These are phyloP conservation scores for Agrilus biguttatus DNA, from an alignment of 2,888 invertebrate species.

Conservation along the genomic window DNA sequence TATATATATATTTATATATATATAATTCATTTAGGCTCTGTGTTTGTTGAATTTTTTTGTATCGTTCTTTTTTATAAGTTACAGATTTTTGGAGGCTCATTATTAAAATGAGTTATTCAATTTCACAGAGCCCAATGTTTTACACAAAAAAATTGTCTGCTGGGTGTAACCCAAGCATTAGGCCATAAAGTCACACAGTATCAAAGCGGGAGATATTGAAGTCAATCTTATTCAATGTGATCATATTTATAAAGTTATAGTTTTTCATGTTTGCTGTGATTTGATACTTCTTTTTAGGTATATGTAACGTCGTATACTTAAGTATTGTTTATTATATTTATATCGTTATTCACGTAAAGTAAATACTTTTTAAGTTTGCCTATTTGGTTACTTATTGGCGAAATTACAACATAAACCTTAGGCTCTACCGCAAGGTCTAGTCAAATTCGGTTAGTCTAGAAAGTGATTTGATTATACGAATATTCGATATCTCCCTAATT, in stretches of 20 bases:
- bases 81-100: slow-evolving; percentile 11
- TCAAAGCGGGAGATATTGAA: slow-evolving; percentile 29
- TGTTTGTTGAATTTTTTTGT: slow-evolving; percentile 16
- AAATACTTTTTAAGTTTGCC: slow-evolving; percentile 11
- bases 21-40: slow-evolving; percentile 19
- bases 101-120: slow-evolving; percentile 8
- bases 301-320: slow-evolving; percentile 1
- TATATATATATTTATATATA: background rate
- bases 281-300: slow-evolving; percentile 18
- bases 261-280: slow-evolving; percentile 30
- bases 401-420: slow-evolving; percentile 19
- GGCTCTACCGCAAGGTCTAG: slow-evolving; percentile 26
- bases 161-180: slow-evolving; percentile 23
- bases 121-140: slow-evolving; percentile 20
- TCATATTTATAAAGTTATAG: slow-evolving; percentile 20
- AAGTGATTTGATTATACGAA: slow-evolving; percentile 12
- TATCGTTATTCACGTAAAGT: slow-evolving; percentile 9
- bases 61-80: slow-evolving; percentile 19
- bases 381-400: slow-evolving; percentile 18
- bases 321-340: slow-evolving; percentile 14
- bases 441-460: slow-evolving; percentile 19
- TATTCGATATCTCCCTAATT: slow-evolving; percentile 32
- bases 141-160: slow-evolving; percentile 17
- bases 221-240: slow-evolving; percentile 19
- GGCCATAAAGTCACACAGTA: slow-evolving; percentile 21